phyloP scores from a whole-genome alignment of 2,888 invertebrate species.

The Mythimna impura region DNA sequence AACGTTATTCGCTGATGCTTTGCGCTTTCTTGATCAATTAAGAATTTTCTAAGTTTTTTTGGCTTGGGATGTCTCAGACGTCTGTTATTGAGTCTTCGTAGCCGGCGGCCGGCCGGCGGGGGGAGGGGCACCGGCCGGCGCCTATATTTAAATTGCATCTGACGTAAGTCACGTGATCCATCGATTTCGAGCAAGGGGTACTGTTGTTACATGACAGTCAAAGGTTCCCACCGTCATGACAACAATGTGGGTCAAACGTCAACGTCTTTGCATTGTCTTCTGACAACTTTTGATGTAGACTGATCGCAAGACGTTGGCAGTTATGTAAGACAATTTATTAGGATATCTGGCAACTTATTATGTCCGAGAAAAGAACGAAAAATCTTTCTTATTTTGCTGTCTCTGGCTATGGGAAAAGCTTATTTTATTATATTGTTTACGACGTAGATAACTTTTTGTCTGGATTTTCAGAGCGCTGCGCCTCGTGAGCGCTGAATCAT shows the following conservation, averaged over 20 bases:
- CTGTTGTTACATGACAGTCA: constrained; percentile 34
- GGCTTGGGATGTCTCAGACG: constrained; percentile 1
- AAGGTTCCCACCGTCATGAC: constrained; percentile 28
- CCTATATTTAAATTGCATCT: constrained; percentile 62
- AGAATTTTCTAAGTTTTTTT: constrained; percentile 12
- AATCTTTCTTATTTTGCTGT: background rate
- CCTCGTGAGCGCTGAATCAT: constrained; percentile 34
- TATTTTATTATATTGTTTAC: background rate
- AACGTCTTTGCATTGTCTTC: constrained; percentile 23
- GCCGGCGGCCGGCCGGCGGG: constrained; percentile 69
- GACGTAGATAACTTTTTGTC: constrained; percentile 1
- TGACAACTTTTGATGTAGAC: constrained; percentile 8
- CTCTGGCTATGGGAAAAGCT: background rate
- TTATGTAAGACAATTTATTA: constrained; percentile 50
- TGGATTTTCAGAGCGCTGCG: constrained; percentile 16
- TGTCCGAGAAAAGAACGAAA: background rate
- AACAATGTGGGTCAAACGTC: constrained; percentile 34
- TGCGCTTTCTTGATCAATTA: constrained; percentile 15
- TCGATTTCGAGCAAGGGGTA: constrained; percentile 38
- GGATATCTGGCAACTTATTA: background rate
- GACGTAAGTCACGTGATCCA: constrained; percentile 74
- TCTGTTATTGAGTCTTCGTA: constrained; percentile 56
- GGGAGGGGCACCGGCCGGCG: constrained; percentile 69
- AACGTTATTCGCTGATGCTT: constrained; percentile 16
- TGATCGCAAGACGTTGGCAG: constrained; percentile 22